A percentile compares a stretch with the other conserved stretches of the same genome.
Conservation (phyloP, 2,113 vertebrate species). For the Ictalurus furcatus region DNA sequence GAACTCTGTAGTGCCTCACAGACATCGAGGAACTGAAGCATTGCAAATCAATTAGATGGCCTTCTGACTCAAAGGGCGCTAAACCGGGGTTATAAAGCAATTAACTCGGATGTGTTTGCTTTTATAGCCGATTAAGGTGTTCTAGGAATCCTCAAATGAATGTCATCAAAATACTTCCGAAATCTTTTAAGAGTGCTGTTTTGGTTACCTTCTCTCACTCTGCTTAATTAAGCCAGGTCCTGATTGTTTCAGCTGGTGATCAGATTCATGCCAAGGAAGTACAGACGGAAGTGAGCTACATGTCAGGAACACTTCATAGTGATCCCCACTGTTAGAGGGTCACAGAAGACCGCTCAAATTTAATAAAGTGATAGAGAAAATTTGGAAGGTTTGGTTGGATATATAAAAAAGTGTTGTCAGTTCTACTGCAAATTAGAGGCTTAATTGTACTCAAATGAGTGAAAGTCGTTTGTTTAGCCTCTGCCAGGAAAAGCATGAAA, state of each 20-base stretch:
- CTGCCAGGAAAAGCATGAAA: slow-evolving; percentile 57
- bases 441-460: slow-evolving; percentile 7
- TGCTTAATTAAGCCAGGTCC: slow-evolving; percentile 65
- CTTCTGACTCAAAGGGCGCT: slow-evolving; percentile 67
- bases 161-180: slow-evolving; percentile 68
- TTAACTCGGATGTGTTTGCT: slow-evolving; percentile 72
- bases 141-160: slow-evolving; percentile 66
- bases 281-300: slow-evolving; percentile 50
- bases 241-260: slow-evolving; percentile 64
- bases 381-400: neutral
- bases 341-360: slow-evolving; percentile 51
- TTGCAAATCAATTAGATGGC: slow-evolving; percentile 65
- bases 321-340: slow-evolving; percentile 47
- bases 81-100: slow-evolving; percentile 67
- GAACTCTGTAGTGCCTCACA: slow-evolving; percentile 51
- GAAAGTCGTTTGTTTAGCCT: slow-evolving; percentile 45
- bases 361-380: slow-evolving; percentile 49
- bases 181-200: slow-evolving; percentile 63
- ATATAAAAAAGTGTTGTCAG: slow-evolving; percentile 6
- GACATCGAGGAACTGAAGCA: slow-evolving; percentile 66
- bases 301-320: slow-evolving; percentile 59
- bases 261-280: slow-evolving; percentile 54
- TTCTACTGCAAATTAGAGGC: slow-evolving; percentile 4
- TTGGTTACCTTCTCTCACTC: slow-evolving; percentile 60
- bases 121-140: slow-evolving; percentile 74